Evolutionary conservation across 1,140 invertebrate genomes (phyloP), one percentile per base, ranked within the genome.

Genomic region (Brachionus calyciflorus): DNA sequence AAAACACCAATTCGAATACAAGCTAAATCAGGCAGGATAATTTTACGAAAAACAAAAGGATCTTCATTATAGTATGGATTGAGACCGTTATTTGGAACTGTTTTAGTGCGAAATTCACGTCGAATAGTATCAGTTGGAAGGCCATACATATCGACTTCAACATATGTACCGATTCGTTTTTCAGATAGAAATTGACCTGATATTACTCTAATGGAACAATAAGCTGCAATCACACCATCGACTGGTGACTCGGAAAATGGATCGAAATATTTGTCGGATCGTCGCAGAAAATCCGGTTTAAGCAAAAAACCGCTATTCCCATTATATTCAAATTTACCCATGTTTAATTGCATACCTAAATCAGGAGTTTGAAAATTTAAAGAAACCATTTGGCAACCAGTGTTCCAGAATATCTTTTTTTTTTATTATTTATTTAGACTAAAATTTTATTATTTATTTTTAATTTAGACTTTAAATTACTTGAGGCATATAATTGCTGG

Each of bases 321-420:
- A 86, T 99, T 98, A 83, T 98, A 98, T 84, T 99, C 97, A 87
- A 99, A 99, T 88, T 99, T 99, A 78, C 97, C 97, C 87, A 98
- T 96, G 87, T 99, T 99, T 75, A 99, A 87, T 87, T 99, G 97
- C 95, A 99, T 98, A 12, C 95, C 95, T 78, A 99, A 87, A 88
- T 99, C 97, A 14, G 96, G 90, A 12, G 96, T 99, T 89, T 99
- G 97, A 87, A 99, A 99, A 87, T 99, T 99, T n/a, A 99, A 87
- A 0, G 97, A 96, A 12, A 99, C 96, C 96, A 99, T 98, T 83
- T 99, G 97, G 85, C 96, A 99, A 0, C 97, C 97, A 4, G 95
- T 95, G 85, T 99, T 99, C 97, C 96, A 99, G 85, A 98, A 99
- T 44, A 98, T 91, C 84, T 83, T 17, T 33, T 46, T 53, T 46